Conservation (phyloP, 2,797 vertebrate species). For the Enteromius fasciolatus region DNA sequence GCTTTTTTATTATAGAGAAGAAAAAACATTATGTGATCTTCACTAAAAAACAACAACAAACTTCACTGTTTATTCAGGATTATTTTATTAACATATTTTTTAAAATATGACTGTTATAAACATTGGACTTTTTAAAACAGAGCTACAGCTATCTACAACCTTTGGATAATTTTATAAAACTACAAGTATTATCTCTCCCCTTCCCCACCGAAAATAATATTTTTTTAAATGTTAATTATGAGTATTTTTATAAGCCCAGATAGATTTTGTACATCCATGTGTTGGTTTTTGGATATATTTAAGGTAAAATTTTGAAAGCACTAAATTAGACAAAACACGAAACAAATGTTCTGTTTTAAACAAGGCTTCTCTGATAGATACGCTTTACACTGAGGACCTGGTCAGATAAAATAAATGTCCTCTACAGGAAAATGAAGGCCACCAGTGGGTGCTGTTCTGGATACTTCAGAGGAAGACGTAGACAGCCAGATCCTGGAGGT, state of each 20-base stretch:
- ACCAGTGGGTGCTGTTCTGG: conserved; percentile 68
- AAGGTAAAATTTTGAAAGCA: not conserved
- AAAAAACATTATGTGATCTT: not conserved
- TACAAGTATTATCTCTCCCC: no score
- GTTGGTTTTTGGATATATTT: not conserved
- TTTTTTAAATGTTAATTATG: not conserved
- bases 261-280: not conserved
- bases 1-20: not conserved
- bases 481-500: conserved; percentile 65
- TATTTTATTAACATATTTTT: conserved; percentile 6
- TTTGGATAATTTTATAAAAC: not conserved
- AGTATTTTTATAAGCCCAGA: not conserved
- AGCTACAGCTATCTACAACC: not conserved
- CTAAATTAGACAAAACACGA: not conserved
- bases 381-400: not conserved
- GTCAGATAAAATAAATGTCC: not conserved
- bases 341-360: not conserved
- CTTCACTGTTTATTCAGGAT: not conserved
- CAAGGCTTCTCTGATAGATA: not conserved
- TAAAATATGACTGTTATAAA: not conserved
- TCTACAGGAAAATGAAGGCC: conserved; percentile 72
- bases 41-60: not conserved
- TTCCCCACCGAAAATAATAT: not conserved
- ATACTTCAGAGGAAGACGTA: conserved; percentile 74
- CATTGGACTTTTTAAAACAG: not conserved